Evolutionary conservation across 2,797 vertebrate species (phyloP).

Genomic region (Malacoctenus gilli): DNA sequence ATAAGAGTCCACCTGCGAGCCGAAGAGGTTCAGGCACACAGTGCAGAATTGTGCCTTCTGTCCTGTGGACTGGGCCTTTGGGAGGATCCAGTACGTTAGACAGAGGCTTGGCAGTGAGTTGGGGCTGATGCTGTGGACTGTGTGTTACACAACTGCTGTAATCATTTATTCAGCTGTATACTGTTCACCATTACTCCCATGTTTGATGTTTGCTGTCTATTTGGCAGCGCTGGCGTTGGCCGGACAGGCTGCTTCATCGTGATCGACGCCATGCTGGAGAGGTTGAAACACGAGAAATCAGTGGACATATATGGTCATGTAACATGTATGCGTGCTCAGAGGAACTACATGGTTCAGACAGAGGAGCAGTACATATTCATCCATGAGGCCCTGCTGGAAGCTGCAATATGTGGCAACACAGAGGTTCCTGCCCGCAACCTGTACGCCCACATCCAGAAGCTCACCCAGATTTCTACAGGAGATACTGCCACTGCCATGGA

Average conservation of each 20-base stretch:
- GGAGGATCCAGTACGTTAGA: too few relatives aligned
- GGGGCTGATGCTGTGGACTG: too few relatives aligned
- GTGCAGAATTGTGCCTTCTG: too few relatives aligned
- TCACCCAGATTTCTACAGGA: constrained; percentile 86
- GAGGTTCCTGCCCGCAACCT: constrained; percentile 93
- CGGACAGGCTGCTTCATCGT: constrained; percentile 95
- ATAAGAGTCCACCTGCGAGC: too few relatives aligned
- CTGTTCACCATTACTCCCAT: too few relatives aligned
- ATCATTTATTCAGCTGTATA: too few relatives aligned
- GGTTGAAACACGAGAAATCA: constrained; percentile 94
- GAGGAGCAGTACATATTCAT: constrained; percentile 98
- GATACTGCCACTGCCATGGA: constrained; percentile 92
- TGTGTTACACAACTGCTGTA: too few relatives aligned
- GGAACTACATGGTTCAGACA: constrained; percentile 99
- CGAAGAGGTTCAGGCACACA: too few relatives aligned
- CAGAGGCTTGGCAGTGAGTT: too few relatives aligned
- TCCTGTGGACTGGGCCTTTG: too few relatives aligned
- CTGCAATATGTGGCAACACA: constrained; percentile 88
- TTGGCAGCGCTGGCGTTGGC: constrained; percentile 79
- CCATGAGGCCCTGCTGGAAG: constrained; percentile 93
- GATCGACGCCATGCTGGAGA: constrained; percentile 96
- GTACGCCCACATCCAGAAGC: constrained; percentile 93
- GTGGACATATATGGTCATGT: constrained; percentile 97
- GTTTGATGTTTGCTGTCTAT: too few relatives aligned
- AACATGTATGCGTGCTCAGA: constrained; percentile 95